Evolutionary conservation across 2,797 vertebrate genomes (phyloP).

Genomic region (Threskiornis aethiopicus): DNA sequence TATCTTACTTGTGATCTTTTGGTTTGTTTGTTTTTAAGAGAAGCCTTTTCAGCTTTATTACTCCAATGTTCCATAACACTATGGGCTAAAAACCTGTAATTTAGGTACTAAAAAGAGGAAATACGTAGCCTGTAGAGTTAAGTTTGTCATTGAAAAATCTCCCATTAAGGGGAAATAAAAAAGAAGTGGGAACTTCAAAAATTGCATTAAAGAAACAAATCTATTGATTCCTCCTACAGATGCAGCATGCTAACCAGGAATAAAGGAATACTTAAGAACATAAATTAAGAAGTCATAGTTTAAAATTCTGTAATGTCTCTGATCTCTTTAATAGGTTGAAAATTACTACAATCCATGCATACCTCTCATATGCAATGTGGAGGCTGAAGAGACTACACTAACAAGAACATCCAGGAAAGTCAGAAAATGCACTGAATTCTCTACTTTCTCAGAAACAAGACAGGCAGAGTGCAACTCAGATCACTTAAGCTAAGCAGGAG

Average conservation of each 20-base stretch:
- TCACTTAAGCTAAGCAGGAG: background rate
- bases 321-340: background rate
- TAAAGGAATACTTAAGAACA: background rate
- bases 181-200: background rate
- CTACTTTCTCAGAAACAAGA: background rate
- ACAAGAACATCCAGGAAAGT: background rate
- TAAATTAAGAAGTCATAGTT: background rate
- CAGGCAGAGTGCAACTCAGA: rapidly evolving
- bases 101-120: background rate
- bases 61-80: background rate
- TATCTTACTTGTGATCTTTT: background rate
- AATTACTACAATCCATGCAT: background rate
- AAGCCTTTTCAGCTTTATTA: background rate
- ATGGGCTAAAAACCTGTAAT: background rate
- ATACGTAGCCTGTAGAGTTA: background rate
- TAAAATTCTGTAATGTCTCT: background rate
- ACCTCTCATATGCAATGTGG: background rate
- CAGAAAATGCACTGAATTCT: background rate
- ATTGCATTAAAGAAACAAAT: background rate
- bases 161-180: background rate
- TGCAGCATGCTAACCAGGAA: background rate
- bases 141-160: background rate
- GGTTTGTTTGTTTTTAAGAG: background rate
- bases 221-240: background rate
- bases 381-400: background rate